These are phyloP conservation scores for Littorina saxatilis DNA, from an alignment of 1,140 invertebrate species.

Conservation along the genomic window DNA sequence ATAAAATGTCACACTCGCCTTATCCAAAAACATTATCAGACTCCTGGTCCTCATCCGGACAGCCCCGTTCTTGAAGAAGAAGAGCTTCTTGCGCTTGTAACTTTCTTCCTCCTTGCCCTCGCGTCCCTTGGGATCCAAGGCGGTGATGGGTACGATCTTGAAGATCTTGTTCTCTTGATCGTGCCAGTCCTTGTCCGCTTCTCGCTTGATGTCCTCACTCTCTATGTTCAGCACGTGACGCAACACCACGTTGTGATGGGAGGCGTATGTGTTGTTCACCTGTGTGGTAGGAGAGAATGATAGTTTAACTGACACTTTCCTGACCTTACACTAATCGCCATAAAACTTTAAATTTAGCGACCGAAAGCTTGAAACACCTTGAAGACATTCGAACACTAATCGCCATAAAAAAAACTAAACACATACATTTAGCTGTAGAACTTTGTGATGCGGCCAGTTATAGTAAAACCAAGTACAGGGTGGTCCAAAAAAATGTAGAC, in stretches of 20 bases:
- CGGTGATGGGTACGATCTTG: slow-evolving; percentile 24
- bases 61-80: slow-evolving; percentile 27
- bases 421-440: too few species aligned
- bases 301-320: too few species aligned
- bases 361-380: too few species aligned
- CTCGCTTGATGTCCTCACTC: slow-evolving; percentile 15
- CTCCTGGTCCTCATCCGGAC: slow-evolving; percentile 11
- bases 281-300: neutral
- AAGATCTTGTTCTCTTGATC: slow-evolving; percentile 38
- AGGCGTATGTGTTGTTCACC: slow-evolving; percentile 22
- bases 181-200: slow-evolving; percentile 21
- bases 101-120: neutral
- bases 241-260: slow-evolving; percentile 12
- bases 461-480: too few species aligned
- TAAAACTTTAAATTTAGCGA: too few species aligned
- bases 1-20: too few species aligned
- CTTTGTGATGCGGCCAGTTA: too few species aligned
- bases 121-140: neutral
- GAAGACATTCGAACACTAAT: too few species aligned
- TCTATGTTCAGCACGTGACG: slow-evolving; percentile 14
- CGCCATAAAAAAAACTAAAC: too few species aligned
- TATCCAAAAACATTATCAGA: slow-evolving; percentile 30
- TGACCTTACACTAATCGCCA: too few species aligned
- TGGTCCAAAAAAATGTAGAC: too few species aligned
- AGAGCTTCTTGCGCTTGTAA: slow-evolving; percentile 17